Percentiles rank a stretch among this genome's conserved stretches.
Evolutionary conservation across 1,140 invertebrate genomes (phyloP).

Genomic region (Drosophila auraria): DNA sequence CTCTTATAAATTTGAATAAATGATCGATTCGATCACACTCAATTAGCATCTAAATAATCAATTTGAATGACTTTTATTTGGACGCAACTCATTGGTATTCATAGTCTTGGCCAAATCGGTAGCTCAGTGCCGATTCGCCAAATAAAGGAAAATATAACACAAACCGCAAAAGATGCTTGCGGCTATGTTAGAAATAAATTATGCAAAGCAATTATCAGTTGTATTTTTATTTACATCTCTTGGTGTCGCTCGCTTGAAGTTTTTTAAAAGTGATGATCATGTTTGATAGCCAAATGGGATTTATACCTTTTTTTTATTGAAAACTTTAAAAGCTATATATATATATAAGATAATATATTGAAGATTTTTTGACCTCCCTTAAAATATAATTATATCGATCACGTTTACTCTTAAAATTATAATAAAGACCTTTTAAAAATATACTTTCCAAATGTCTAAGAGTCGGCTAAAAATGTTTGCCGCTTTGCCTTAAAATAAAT

Average conservation of each 20-base stretch:
- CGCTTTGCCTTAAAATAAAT: too few relatives aligned
- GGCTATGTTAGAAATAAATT: slow-evolving; percentile 19
- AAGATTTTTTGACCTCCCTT: too few relatives aligned
- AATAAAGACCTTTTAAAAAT: too few relatives aligned
- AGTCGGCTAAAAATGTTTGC: too few relatives aligned
- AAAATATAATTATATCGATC: too few relatives aligned
- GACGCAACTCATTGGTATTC: slow-evolving; percentile 23
- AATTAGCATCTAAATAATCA: slow-evolving; percentile 44
- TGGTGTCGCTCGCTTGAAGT: not conserved
- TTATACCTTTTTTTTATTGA: too few relatives aligned
- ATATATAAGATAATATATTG: too few relatives aligned
- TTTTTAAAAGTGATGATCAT: not conserved
- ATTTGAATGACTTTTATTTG: slow-evolving; percentile 41
- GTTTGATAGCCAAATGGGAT: not conserved
- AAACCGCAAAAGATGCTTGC: slow-evolving; percentile 3
- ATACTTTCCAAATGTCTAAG: too few relatives aligned
- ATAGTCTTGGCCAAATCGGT: slow-evolving; percentile 10
- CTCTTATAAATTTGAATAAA: not conserved
- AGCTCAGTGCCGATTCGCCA: slow-evolving; percentile 14
- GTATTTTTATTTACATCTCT: slow-evolving; percentile 1
- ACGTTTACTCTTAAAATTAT: too few relatives aligned
- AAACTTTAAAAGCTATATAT: too few relatives aligned
- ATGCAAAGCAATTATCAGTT: slow-evolving; percentile 6
- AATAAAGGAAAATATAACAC: slow-evolving; percentile 11
- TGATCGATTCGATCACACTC: slow-evolving; percentile 28